A percentile compares a stretch with the other conserved stretches of the same genome.
Evolutionary conservation across 2,888 invertebrate species (phyloP).

Genomic region (Machimus atricapillus): DNA sequence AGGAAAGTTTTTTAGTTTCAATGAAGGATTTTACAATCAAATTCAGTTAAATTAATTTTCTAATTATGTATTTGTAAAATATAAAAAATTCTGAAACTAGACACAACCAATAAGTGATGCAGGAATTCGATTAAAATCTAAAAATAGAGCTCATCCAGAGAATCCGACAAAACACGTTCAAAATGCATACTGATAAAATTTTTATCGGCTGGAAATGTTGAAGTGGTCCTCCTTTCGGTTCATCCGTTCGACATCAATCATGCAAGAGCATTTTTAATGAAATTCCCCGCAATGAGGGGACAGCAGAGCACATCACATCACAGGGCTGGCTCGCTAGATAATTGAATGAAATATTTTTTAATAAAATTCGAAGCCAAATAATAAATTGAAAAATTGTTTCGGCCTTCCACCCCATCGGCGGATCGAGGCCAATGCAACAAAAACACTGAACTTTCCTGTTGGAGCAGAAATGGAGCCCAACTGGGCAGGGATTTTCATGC

Average conservation of each 20-base stretch:
- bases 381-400: constrained; percentile 39
- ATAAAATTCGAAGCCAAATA: constrained; percentile 35
- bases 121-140: neutral
- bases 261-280: constrained; percentile 8
- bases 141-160: neutral
- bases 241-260: constrained; percentile 13
- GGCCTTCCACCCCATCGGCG: neutral
- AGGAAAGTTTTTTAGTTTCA: neutral
- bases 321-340: neutral
- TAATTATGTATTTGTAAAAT: neutral
- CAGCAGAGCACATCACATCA: neutral
- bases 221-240: neutral
- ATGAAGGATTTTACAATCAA: neutral
- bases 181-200: neutral
- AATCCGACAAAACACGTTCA: neutral
- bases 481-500: neutral
- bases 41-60: neutral
- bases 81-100: neutral
- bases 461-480: neutral
- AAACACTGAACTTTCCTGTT: neutral
- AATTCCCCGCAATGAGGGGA: constrained; percentile 17
- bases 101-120: neutral
- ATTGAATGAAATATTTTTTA: constrained; percentile 37
- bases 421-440: neutral
- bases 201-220: neutral